Evolutionary conservation across 2,113 vertebrate genomes (phyloP), one percentile per base, ranked within the genome.

Genomic region (Gorilla gorilla): DNA sequence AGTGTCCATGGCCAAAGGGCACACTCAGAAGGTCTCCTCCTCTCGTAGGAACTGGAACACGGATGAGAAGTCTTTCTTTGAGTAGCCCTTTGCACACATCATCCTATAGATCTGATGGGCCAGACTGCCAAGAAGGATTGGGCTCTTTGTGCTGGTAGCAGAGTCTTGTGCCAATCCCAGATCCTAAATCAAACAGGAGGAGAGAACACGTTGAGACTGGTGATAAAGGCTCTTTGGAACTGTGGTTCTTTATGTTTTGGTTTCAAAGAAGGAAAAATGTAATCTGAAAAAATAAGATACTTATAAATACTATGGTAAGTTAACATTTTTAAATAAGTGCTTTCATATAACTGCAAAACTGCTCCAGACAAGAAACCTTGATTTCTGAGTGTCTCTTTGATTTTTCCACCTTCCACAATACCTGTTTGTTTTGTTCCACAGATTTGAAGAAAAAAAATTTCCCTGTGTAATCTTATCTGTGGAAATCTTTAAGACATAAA

Each of bases 11-110:
- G 93, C 92, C 96, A 55, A 96, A 96, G 20, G 64, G 93, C 92
- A 79, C 78, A 78, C 96, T 99, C 98, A 99, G 98, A 99, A 99
- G 97, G 97, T 98, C 98, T 99, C 99, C 97, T 99, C 99, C 97
- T 99, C 99, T 50, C 99, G 99, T 94, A 99, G 99, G 98, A 99
- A 99, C 98, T 99, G 99, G 99, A 99, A 99, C 90, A 99, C 99
- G 0, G 99, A 99, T 45, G 99, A 99, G 99, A 99, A 99, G 99
- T 99, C 99, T 99, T 99, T 99, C 98, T 97, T 98, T 95, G 99
- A 98, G 92, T 99, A 99, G 97, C 99, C 99, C 78, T 99, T 99
- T 38, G 99, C 99, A 97, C 99, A 99, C 99, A 99, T 99, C 98
- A 99, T 99, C 96, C 99, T 99, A 98, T 99, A 99, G 93, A 99